These are phyloP conservation scores for Phoebastria nigripes DNA, from an alignment of 2,797 vertebrate genomes.

Conservation along the genomic window DNA sequence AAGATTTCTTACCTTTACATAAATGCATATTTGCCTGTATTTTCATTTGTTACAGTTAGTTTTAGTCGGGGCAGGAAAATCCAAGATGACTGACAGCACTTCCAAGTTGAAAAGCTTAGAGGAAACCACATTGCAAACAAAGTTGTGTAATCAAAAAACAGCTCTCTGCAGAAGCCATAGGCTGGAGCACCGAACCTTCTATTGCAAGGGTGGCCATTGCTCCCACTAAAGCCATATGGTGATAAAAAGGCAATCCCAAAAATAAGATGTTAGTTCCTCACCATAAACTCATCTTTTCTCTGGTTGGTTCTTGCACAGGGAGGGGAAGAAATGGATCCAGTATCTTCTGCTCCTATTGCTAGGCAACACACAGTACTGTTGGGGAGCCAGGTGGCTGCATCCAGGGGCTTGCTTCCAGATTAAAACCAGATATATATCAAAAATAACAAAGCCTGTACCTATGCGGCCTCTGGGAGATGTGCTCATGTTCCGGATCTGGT, in stretches of 20 bases:
- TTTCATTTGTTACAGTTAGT: neutral
- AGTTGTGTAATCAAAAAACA: neutral
- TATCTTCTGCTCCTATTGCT: neutral
- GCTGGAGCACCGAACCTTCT: neutral
- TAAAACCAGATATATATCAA: slow-evolving; percentile 43
- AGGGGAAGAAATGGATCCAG: neutral
- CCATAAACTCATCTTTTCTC: neutral
- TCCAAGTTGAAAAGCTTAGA: neutral
- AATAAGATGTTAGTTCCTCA: neutral
- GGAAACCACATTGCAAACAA: neutral
- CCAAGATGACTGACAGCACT: neutral
- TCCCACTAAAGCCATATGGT: neutral
- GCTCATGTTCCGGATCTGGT: neutral
- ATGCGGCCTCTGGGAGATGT: neutral
- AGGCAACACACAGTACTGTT: neutral
- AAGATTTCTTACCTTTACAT: neutral
- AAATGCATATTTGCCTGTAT: neutral
- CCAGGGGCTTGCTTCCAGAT: slow-evolving; percentile 22
- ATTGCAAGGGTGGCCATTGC: neutral
- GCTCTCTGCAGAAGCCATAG: neutral
- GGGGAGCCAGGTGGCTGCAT: slow-evolving; percentile 8
- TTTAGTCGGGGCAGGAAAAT: neutral
- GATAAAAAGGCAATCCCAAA: neutral
- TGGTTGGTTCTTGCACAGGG: neutral
- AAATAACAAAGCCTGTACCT: slow-evolving; percentile 35